Conservation (phyloP, 2,113 vertebrate genomes). For the Natator depressus region DNA sequence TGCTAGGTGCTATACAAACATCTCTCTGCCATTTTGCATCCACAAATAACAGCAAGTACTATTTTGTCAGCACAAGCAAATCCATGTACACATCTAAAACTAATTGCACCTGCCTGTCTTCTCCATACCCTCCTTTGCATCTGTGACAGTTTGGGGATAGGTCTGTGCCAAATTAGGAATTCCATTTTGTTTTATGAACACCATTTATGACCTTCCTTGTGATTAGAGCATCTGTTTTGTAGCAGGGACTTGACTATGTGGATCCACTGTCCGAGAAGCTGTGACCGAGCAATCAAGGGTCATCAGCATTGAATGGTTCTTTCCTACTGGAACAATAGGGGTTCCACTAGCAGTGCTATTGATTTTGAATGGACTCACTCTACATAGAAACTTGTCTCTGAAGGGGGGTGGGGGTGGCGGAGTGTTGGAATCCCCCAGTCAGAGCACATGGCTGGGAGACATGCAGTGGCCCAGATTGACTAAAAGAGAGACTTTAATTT, state of each 20-base stretch:
- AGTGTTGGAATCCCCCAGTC: background rate
- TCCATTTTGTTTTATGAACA: background rate
- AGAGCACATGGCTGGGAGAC: background rate
- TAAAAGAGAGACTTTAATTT: background rate
- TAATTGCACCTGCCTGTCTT: background rate
- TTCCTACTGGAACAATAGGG: conserved; percentile 7
- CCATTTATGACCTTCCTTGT: background rate
- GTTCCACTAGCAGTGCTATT: background rate
- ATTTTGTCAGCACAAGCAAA: conserved; percentile 15
- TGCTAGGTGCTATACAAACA: background rate
- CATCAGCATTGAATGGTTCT: background rate
- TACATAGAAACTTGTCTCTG: background rate
- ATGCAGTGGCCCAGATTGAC: background rate
- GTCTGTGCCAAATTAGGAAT: background rate
- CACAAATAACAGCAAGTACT: background rate
- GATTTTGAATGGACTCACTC: background rate
- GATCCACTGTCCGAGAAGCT: conserved; percentile 7
- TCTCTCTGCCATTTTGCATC: background rate
- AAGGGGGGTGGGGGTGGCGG: too few relatives aligned
- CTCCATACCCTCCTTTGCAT: background rate
- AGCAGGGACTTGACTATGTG: background rate
- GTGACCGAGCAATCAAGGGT: background rate
- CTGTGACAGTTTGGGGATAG: background rate
- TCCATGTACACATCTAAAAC: background rate
- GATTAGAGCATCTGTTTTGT: background rate